Base-by-base conservation (phyloP, 2,888 invertebrate genomes). In the Drosophila affinis region DNA sequence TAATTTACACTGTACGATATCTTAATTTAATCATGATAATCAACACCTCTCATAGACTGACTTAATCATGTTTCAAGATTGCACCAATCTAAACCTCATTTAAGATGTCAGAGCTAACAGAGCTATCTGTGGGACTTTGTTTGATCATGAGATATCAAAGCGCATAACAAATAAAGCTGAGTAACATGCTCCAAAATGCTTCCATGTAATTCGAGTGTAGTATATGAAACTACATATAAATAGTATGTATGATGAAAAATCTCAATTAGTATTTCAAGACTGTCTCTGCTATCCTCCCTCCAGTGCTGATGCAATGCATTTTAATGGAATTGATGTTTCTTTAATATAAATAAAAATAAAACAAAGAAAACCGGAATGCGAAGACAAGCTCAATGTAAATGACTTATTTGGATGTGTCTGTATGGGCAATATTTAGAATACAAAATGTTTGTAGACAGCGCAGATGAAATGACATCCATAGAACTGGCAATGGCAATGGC, bases 251-350 rank as follows among this genome's bases (percentile, higher is more conserved):
- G 67, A 49, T 27, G 7, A 9, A 45, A 14, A 39, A 12, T 45
- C n/a, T 61, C 64, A 67, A 81, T 84, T 62, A 68, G 55, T 44
- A 67, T 56, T 51, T 67, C 3, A 55, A 55, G 67, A 34, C 29
- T 56, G 71, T 58, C 63, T 68, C 65, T 53, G 18, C 62, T 68
- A 5, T 21, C 39, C 3, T 6, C 39, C 3, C 2, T 1, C n/a
- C n/a, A 17, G n/a, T 17, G 52, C 45, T 46, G 54, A 60, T 60
- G 69, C 71, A 70, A 70, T 69, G 54, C 59, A 69, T 70, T 59
- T 21, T 54, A 59, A 70, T 69, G 39, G 68, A 39, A 27, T 34
- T 34, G 10, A 17, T 49, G 44, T 12, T 52, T 24, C 18, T 29
- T 49, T 9, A n/a, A 54, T 53, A 29, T 49, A 54, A 44, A 39